These are phyloP conservation scores for Clepsis dumicolana DNA, from an alignment of 2,888 invertebrate genomes.

Conservation along the genomic window DNA sequence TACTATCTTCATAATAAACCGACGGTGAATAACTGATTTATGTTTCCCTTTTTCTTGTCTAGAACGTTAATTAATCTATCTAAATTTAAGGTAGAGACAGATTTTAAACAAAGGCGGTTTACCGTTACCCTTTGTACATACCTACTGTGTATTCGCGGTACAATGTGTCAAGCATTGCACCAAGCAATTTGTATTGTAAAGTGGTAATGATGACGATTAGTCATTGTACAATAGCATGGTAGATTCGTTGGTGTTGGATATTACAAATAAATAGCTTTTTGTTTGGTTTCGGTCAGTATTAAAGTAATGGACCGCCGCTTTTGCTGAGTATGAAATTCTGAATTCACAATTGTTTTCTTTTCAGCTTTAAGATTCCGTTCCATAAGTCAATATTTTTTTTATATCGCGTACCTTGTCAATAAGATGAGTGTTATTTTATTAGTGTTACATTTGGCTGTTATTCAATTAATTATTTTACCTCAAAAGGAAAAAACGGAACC, in stretches of 20 bases:
- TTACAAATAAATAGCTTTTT: neutral
- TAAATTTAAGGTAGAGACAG: neutral
- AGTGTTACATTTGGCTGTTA: no score
- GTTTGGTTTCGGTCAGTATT: neutral
- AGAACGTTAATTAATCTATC: neutral
- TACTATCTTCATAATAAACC: no score
- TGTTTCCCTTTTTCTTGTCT: neutral
- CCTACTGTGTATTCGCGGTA: neutral
- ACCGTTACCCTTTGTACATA: neutral
- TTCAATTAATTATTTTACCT: no score
- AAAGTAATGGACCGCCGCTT: neutral
- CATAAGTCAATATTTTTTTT: no score
- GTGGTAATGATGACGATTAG: constrained; percentile 4
- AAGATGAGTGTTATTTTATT: no score
- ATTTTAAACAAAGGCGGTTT: neutral
- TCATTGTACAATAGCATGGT: constrained; percentile 7
- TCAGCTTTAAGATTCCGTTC: no score
- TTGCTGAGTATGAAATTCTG: neutral
- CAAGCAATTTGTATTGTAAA: constrained; percentile 19
- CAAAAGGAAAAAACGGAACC: no score
- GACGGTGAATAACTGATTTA: no score
- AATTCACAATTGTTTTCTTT: no score
- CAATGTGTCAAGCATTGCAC: constrained; percentile 15
- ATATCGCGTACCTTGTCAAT: no score
- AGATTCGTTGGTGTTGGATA: neutral